Evolutionary conservation across 2,797 vertebrate species (phyloP), one percentile per base, ranked within the genome.

Genomic region (Scyliorhinus canicula): DNA sequence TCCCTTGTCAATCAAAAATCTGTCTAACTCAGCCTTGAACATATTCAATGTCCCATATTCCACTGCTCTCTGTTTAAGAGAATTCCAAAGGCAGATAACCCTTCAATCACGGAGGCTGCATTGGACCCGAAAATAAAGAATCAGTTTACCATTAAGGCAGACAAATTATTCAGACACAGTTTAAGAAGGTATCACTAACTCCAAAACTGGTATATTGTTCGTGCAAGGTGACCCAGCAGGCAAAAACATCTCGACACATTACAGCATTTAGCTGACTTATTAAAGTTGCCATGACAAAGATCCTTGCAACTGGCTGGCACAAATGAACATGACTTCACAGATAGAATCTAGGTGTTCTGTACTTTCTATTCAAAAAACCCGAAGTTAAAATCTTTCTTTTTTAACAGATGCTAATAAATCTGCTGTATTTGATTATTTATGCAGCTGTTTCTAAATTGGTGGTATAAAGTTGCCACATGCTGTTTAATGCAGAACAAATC

Each of bases 401-500:
- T 84, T 44, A 6, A 0, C 63, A 69, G 95, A 93, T 11, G 90
- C 8, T 19, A 95, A 69, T 95, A 96, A 95, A 95, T 6, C 65
- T 5, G 40, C 95, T 28, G 93, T 95, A 90, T 95, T 95, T 96
- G 95, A 11, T 95, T 96, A 85, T 95, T 95, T 95, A 60, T 95
- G 26, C 47, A 95, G 95, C 71, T 96, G 3, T 95, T 74, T 96
- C 95, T 95, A 96, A 95, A 95, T 95, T 79, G 67, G 67, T 95
- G 95, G 95, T 95, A 21, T 95, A 95, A 52, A 96, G 69, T 91
- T 95, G 93, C 77, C 84, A 65, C 88, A 74, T 95, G 95, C 96
- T 96, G 95, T 95, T 96, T 95, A 93, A 96, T 57, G 95, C 96
- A 96, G 95, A 95, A 77, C 55, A 96, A 95, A 96, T 96, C 93